Evolutionary conservation across 2,888 invertebrate genomes (phyloP), one percentile per base, ranked within the genome.

Genomic region (Leptinotarsa haldemani): DNA sequence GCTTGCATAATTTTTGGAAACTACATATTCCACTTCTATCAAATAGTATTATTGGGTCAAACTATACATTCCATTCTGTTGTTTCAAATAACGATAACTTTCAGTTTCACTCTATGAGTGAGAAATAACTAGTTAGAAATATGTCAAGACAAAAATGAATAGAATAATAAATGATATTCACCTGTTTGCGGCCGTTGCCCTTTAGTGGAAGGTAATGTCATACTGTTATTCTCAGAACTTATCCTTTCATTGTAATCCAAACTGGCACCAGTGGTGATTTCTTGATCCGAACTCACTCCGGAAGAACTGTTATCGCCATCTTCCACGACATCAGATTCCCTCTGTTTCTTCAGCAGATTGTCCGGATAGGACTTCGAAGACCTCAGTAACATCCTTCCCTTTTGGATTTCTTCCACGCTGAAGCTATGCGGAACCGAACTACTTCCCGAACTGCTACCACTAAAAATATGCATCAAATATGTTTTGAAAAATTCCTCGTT

Each of bases 291-390:
- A 78, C 95, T 95, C 0, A 96, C 95, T 25, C 95, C 95, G 40
- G 95, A 95, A 5, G 95, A 95, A 78, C 95, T 95, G 88, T 95
- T 95, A 87, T 96, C 96, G 66, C 94, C 94, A 87, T 95, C 95
- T 88, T 94, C 95, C 1, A 90, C 87, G 75, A 88, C 83, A 53
- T 83, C 86, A 18, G 84, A 78, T 79, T 89, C 88, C 74, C 85
- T 83, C 53, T 86, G 86, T 81, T 90, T 89, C 77, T 88, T 90
- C 67, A 91, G 87, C 80, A 96, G 92, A 84, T 95, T 94, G 88
- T 95, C 95, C 52, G 96, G 96, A 87, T 94, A 95, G 15, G 95
- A 95, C 86, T 94, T 94, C 9, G 95, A 95, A 72, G 94, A 94
- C 86, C 95, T 95, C 74, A 97, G 89, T 82, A 94, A 93, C 46